Percentiles rank a stretch among this genome's conserved stretches.
Evolutionary conservation across 1,140 invertebrate genomes (phyloP).

Genomic region (Daktulosphaira vitifoliae): DNA sequence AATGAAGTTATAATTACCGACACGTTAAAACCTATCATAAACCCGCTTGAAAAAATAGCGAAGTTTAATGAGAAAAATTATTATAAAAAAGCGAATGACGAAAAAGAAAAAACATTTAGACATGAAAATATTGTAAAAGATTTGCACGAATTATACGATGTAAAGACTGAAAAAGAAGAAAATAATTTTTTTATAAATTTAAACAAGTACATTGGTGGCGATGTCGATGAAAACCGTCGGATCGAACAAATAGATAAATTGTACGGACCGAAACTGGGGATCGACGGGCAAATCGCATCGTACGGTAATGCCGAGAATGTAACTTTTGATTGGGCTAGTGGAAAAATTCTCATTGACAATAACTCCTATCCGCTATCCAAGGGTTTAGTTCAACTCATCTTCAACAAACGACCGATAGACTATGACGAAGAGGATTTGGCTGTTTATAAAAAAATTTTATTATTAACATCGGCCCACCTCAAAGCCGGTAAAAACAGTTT

Average conservation of each 20-base stretch:
- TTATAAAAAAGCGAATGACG: background rate
- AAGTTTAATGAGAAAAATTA: background rate
- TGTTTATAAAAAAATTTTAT: background rate
- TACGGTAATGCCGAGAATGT: background rate
- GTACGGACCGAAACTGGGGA: background rate
- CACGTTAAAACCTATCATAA: background rate
- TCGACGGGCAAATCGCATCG: background rate
- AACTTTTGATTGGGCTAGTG: background rate
- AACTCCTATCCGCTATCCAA: background rate
- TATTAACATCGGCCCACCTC: background rate
- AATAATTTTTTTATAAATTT: too few relatives aligned
- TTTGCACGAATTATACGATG: too few relatives aligned
- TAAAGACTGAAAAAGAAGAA: too few relatives aligned
- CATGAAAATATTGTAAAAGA: too few relatives aligned
- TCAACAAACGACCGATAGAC: background rate
- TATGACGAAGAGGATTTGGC: background rate
- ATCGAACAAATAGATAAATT: background rate
- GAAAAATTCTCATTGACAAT: background rate
- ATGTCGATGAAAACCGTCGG: background rate
- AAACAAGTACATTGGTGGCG: background rate
- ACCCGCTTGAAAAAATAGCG: background rate
- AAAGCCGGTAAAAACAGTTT: background rate
- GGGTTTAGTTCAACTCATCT: background rate
- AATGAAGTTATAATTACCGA: background rate
- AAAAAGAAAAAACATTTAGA: background rate